A percentile compares a stretch with the other conserved stretches of the same genome.
phyloP scores from a whole-genome alignment of 2,113 vertebrate genomes.

The Mugil cephalus region DNA sequence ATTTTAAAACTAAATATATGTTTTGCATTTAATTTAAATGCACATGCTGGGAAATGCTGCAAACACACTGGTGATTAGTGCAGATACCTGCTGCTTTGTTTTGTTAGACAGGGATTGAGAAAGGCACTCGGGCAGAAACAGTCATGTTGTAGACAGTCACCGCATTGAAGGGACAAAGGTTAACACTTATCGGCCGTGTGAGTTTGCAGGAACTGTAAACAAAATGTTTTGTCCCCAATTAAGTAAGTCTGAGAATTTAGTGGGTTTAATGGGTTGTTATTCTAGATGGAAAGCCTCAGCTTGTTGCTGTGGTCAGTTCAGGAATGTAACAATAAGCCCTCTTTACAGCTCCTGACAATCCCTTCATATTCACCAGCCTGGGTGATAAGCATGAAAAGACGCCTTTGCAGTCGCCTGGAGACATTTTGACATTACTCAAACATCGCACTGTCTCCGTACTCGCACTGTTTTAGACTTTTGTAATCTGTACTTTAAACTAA shows the following conservation, averaged over 20 bases:
- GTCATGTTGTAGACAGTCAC: conserved; percentile 52
- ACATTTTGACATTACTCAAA: conserved; percentile 46
- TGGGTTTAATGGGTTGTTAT: conserved; percentile 56
- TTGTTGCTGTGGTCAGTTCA: conserved; percentile 44
- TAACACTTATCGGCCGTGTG: conserved; percentile 73
- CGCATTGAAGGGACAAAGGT: conserved; percentile 78
- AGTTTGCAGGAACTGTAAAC: conserved; percentile 72
- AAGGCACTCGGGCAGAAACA: conserved; percentile 37
- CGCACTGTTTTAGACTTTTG: background rate
- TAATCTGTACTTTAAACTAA: conserved; percentile 32
- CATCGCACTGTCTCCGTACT: conserved; percentile 5
- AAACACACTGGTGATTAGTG: background rate
- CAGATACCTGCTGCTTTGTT: conserved; percentile 34
- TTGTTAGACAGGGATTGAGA: conserved; percentile 51
- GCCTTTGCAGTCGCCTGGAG: conserved; percentile 36
- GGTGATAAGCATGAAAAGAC: conserved; percentile 65
- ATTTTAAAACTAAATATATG: background rate
- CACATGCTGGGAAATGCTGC: background rate
- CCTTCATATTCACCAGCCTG: conserved; percentile 36
- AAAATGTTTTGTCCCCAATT: conserved; percentile 66
- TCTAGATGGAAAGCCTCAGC: conserved; percentile 36
- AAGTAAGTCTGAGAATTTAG: conserved; percentile 64
- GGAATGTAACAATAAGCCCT: conserved; percentile 67
- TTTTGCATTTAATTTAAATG: background rate
- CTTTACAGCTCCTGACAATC: conserved; percentile 57